Percentiles rank a stretch among this genome's conserved stretches.
Evolutionary conservation across 2,888 invertebrate genomes (phyloP).

Genomic region (Sesia bembeciformis): DNA sequence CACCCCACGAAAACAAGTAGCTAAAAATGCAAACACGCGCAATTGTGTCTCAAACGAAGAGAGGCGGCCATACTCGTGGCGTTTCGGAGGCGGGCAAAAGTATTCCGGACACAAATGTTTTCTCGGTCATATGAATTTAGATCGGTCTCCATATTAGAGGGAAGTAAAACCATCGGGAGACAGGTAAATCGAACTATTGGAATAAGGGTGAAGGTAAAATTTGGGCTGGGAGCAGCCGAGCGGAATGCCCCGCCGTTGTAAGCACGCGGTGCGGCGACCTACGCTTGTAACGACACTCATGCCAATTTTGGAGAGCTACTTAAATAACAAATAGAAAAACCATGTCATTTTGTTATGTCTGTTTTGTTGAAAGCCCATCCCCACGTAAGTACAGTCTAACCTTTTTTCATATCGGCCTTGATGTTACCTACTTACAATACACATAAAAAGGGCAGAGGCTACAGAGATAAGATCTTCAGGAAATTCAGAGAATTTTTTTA

Average conservation of each 20-base stretch:
- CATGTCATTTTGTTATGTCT: not conserved
- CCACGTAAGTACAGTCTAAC: constrained; percentile 2
- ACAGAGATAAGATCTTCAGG: too few species aligned
- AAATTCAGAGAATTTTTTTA: too few species aligned
- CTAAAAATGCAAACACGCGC: constrained; percentile 71
- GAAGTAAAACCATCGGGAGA: constrained; percentile 29
- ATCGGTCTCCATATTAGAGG: constrained; percentile 58
- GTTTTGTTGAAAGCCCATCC: too few species aligned
- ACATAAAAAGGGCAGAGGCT: too few species aligned
- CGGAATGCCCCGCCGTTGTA: constrained; percentile 23
- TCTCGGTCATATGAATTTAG: constrained; percentile 67
- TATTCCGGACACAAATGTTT: constrained; percentile 62
- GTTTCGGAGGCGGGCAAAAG: constrained; percentile 33
- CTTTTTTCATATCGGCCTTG: too few species aligned
- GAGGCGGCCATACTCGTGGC: constrained; percentile 28
- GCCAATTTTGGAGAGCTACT: constrained; percentile 24
- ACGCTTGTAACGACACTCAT: constrained; percentile 21
- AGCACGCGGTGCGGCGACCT: constrained; percentile 26
- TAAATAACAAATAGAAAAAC: constrained; percentile 13
- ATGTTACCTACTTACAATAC: too few species aligned
- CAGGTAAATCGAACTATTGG: constrained; percentile 27
- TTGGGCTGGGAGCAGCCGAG: constrained; percentile 14
- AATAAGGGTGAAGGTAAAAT: constrained; percentile 39
- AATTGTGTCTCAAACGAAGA: constrained; percentile 66
- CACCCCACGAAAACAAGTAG: constrained; percentile 67